These are phyloP conservation scores for Caenorhabditis auriculariae DNA, from an alignment of 2,888 invertebrate genomes.

Conservation along the genomic window DNA sequence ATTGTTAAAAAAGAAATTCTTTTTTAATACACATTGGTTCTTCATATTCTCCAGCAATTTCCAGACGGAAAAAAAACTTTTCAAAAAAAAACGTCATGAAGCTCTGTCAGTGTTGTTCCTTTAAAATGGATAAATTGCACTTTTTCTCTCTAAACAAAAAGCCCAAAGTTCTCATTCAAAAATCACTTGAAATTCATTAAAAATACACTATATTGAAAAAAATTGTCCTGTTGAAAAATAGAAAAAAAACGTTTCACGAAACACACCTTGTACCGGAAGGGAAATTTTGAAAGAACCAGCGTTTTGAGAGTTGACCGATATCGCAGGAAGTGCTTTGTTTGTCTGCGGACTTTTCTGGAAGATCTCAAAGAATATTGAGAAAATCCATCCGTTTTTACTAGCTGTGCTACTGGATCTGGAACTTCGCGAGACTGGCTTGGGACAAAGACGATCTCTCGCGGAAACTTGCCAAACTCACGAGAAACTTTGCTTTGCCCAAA, in stretches of 20 bases:
- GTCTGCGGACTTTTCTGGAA: background rate
- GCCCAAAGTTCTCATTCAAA: background rate
- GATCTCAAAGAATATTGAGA: constrained; percentile 13
- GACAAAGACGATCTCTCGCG: constrained; percentile 69
- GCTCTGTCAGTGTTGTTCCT: no score
- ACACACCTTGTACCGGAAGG: background rate
- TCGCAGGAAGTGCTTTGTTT: background rate
- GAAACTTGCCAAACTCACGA: constrained; percentile 84
- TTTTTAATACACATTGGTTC: no score
- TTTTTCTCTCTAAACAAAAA: background rate
- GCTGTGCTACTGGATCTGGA: no score
- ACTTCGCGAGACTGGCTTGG: constrained; percentile 16
- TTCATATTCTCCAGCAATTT: no score
- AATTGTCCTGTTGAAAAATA: no score
- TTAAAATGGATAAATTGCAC: no score
- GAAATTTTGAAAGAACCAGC: background rate
- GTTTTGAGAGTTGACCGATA: background rate
- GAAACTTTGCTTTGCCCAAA: constrained; percentile 91
- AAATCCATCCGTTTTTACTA: constrained; percentile 9
- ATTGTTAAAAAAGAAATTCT: background rate
- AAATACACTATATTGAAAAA: no score
- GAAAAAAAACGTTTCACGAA: background rate
- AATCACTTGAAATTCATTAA: no score
- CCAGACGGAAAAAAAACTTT: no score
- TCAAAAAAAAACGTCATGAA: no score